Conservation (phyloP, 2,888 invertebrate species). For the Chironomus tentans region DNA sequence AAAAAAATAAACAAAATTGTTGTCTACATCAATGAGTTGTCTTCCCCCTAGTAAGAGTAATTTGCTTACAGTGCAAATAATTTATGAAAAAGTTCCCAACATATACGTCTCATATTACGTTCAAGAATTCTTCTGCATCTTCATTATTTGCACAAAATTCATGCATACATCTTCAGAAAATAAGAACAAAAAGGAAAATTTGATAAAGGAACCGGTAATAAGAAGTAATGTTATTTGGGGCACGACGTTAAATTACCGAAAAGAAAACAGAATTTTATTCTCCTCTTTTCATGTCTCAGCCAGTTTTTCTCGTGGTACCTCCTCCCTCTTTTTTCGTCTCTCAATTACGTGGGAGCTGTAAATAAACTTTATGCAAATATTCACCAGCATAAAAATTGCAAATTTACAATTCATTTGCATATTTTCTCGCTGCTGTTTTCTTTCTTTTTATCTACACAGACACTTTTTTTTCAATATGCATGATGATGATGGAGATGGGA, state of each 20-base stretch:
- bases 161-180: background rate
- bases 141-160: too few species aligned
- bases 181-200: background rate
- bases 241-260: background rate
- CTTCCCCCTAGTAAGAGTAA: too few species aligned
- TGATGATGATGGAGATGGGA: background rate
- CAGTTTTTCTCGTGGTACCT: too few species aligned
- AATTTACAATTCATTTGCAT: constrained; percentile 22
- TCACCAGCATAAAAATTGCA: constrained; percentile 19
- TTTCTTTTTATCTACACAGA: background rate
- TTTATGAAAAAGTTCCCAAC: background rate
- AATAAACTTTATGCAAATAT: constrained; percentile 14
- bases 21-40: too few species aligned
- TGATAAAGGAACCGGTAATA: background rate
- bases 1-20: too few species aligned
- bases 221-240: background rate
- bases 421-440: constrained; percentile 5
- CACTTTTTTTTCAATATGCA: background rate
- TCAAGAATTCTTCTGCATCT: too few species aligned
- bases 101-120: too few species aligned
- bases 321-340: background rate
- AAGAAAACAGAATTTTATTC: too few species aligned
- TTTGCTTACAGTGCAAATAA: background rate
- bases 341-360: background rate
- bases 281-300: too few species aligned